Evolutionary conservation across 2,797 vertebrate species (phyloP).

Genomic region (Chrosomus eos): DNA sequence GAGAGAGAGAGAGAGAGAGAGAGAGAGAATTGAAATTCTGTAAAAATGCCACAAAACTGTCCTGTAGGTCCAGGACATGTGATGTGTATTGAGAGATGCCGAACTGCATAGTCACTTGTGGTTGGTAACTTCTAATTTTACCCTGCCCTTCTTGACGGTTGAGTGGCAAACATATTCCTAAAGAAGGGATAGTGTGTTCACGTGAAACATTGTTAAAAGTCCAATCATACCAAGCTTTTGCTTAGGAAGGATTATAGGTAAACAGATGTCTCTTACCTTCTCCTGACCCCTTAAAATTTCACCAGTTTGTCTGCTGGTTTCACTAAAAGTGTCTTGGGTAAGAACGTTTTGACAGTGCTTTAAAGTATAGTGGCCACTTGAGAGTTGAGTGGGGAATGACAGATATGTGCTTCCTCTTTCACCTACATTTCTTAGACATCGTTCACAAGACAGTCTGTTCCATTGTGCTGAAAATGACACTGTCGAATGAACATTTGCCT

Average conservation of each 20-base stretch:
- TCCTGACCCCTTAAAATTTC: conserved; percentile 29
- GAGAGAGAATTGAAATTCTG: conserved; percentile 1
- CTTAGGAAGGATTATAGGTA: conserved; percentile 33
- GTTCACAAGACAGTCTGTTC: conserved; percentile 10
- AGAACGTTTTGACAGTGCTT: conserved; percentile 25
- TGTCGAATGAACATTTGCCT: conserved; percentile 24
- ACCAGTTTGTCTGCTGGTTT: conserved; percentile 40
- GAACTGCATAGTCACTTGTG: not conserved
- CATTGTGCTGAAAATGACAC: conserved; percentile 10
- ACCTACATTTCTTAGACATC: conserved; percentile 38
- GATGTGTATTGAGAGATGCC: conserved; percentile 5
- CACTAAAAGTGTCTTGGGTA: conserved; percentile 31
- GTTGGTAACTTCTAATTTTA: not conserved
- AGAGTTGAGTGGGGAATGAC: conserved; percentile 15
- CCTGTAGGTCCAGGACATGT: not conserved
- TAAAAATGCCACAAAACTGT: conserved; percentile 1
- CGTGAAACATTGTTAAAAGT: conserved; percentile 29
- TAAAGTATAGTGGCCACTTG: conserved; percentile 32
- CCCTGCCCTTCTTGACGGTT: not conserved
- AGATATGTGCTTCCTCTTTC: conserved; percentile 21
- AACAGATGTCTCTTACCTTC: conserved; percentile 24
- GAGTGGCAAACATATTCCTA: conserved; percentile 15
- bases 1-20: no score
- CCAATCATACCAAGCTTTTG: conserved; percentile 25
- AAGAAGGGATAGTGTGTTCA: not conserved